Conservation (phyloP, 2,888 invertebrate genomes). For the Perizoma flavofasciatum region DNA sequence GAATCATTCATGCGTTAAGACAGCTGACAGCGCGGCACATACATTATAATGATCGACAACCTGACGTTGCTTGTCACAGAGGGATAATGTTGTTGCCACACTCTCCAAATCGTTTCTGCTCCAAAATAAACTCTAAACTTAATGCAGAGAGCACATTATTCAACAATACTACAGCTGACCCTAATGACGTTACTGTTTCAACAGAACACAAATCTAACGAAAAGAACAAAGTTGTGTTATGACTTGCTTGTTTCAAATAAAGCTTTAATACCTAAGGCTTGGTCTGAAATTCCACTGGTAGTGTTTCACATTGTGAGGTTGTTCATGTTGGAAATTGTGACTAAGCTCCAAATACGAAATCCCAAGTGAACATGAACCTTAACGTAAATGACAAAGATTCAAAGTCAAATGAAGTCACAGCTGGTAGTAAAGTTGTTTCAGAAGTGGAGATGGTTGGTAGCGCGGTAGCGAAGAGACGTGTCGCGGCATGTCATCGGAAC, state of each 20-base stretch:
- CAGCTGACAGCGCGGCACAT: conserved; percentile 82
- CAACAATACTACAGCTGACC: conserved; percentile 20
- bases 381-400: conserved; percentile 35
- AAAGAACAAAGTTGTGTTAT: conserved; percentile 74
- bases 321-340: conserved; percentile 63
- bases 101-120: conserved; percentile 40
- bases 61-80: conserved; percentile 80
- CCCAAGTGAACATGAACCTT: conserved; percentile 34
- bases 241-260: conserved; percentile 49
- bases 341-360: conserved; percentile 48
- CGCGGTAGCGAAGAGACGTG: conserved; percentile 81
- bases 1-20: conserved; percentile 82
- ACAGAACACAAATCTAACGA: conserved; percentile 66
- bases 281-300: conserved; percentile 55
- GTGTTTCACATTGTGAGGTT: conserved; percentile 55
- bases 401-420: conserved; percentile 36
- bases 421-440: conserved; percentile 55
- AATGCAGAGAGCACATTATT: conserved; percentile 38
- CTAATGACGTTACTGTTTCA: conserved; percentile 59
- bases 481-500: conserved; percentile 82
- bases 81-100: conserved; percentile 81
- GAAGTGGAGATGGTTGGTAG: conserved; percentile 52
- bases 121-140: conserved; percentile 41
- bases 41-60: conserved; percentile 83
- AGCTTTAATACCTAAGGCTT: conserved; percentile 55